Percentiles rank a stretch among this genome's conserved stretches.
Conservation (phyloP, 2,888 invertebrate species). For the Himalopsyche kuldschensis region DNA sequence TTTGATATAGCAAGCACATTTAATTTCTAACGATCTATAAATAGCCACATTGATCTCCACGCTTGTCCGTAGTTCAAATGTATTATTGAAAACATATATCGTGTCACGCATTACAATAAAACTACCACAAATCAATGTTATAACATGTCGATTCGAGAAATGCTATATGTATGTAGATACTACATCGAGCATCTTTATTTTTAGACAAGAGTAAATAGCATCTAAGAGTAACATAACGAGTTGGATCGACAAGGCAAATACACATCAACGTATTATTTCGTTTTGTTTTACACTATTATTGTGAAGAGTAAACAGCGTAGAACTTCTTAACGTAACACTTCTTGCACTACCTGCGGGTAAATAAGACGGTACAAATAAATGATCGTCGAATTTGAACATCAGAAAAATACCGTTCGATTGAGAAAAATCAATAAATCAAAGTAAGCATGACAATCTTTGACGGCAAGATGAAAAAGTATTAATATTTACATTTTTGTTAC, state of each 20-base stretch:
- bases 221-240: neutral
- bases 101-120: slow-evolving; percentile 1
- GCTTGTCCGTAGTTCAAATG: slow-evolving; percentile 1
- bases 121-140: slow-evolving; percentile 15
- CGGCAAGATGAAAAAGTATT: neutral
- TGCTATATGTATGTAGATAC: neutral
- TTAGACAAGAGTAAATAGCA: neutral
- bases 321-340: neutral
- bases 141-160: neutral
- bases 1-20: neutral
- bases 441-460: neutral
- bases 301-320: neutral
- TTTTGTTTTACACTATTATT: neutral
- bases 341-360: neutral
- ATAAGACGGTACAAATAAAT: too few species aligned
- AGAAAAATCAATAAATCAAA: too few species aligned
- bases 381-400: too few species aligned
- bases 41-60: neutral
- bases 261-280: neutral
- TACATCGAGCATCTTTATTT: neutral
- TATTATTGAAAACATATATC: neutral
- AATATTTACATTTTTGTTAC: too few species aligned
- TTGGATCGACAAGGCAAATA: neutral
- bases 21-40: neutral
- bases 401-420: too few species aligned